Evolutionary conservation across 2,113 vertebrate genomes (phyloP).

Genomic region (Scolopax mira): DNA sequence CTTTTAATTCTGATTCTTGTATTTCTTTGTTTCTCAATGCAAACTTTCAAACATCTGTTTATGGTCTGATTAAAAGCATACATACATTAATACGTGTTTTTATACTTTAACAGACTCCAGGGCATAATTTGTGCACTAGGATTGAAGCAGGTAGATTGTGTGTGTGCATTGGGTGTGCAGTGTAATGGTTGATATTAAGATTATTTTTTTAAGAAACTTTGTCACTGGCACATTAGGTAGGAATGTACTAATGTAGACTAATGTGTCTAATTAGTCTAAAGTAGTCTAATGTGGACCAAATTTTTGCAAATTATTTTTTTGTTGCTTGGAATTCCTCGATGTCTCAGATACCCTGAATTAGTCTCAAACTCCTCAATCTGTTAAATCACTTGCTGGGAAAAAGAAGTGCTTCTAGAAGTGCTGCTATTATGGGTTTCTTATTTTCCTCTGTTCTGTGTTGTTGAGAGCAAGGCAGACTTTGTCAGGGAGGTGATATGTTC

Average conservation of each 20-base stretch:
- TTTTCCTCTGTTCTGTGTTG: not conserved
- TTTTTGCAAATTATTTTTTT: not conserved
- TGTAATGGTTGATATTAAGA: not conserved
- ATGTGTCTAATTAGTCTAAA: no score
- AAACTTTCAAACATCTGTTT: not conserved
- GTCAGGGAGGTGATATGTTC: not conserved
- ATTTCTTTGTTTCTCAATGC: not conserved
- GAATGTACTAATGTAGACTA: fast-evolving
- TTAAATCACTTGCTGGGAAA: not conserved
- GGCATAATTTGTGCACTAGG: not conserved
- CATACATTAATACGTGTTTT: not conserved
- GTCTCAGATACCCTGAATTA: not conserved
- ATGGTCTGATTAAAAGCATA: not conserved
- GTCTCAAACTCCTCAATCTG: not conserved
- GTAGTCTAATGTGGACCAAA: not conserved
- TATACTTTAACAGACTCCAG: not conserved
- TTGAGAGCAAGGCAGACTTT: not conserved
- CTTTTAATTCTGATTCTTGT: not conserved
- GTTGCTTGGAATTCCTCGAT: not conserved
- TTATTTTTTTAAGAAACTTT: not conserved
- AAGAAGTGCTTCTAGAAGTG: fast-evolving
- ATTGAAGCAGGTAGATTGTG: not conserved
- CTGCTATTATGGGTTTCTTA: not conserved
- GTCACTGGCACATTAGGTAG: not conserved
- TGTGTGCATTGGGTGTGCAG: fast-evolving